Evolutionary conservation across 30 jellyfish, hydroid and myxozoan genomes (phyloP).

Genomic region (Aurelia coerulea): DNA sequence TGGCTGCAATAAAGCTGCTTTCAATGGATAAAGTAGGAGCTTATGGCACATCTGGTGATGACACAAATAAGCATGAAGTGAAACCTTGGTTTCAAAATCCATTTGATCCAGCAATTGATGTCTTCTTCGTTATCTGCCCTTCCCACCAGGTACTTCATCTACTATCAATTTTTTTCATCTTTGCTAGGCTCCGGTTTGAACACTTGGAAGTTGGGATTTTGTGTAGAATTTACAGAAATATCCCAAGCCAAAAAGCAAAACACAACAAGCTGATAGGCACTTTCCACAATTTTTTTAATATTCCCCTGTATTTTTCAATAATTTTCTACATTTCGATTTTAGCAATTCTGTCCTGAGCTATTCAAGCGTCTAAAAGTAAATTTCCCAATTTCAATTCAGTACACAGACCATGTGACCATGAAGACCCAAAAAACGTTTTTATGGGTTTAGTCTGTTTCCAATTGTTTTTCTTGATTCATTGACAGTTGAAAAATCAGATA

Average conservation of each 20-base stretch:
- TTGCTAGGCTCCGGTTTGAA: too few species aligned
- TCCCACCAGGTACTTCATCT: slow-evolving; percentile 56
- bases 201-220: too few species aligned
- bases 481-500: slow-evolving; percentile 50
- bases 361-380: not conserved
- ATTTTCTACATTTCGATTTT: too few species aligned
- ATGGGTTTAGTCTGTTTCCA: not conserved
- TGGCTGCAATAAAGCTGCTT: slow-evolving; percentile 37
- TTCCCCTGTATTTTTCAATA: too few species aligned
- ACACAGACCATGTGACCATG: slow-evolving; percentile 40
- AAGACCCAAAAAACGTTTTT: not conserved
- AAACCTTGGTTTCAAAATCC: slow-evolving; percentile 33
- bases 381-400: slow-evolving; percentile 20
- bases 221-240: too few species aligned
- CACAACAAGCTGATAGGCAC: too few species aligned
- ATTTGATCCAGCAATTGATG: slow-evolving; percentile 38
- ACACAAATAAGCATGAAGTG: slow-evolving; percentile 24
- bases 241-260: too few species aligned
- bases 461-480: slow-evolving; percentile 13
- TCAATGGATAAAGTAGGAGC: slow-evolving; percentile 14
- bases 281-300: too few species aligned
- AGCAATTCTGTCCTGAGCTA: too few species aligned
- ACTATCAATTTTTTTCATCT: too few species aligned
- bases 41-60: slow-evolving; percentile 24
- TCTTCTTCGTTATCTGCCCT: slow-evolving; percentile 32